Evolutionary conservation across 2,888 invertebrate species (phyloP).

Genomic region (Polyommatus icarus): DNA sequence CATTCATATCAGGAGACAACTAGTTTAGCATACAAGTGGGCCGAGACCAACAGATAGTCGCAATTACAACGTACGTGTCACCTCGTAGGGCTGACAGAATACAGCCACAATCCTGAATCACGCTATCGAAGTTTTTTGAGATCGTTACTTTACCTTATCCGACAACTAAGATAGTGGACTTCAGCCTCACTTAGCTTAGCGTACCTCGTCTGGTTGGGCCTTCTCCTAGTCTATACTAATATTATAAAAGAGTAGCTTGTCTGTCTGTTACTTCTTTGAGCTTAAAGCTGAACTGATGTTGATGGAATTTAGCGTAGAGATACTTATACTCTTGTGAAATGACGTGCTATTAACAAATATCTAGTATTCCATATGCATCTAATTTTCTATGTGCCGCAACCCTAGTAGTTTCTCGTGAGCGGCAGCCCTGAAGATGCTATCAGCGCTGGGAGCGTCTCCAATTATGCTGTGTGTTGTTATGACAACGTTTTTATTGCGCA

Average conservation of each 20-base stretch:
- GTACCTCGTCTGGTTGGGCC: too few relatives aligned
- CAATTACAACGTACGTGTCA: constrained; percentile 79
- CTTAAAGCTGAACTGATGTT: too few relatives aligned
- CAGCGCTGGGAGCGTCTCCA: constrained; percentile 63
- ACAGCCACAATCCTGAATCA: background rate
- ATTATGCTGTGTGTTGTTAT: constrained; percentile 58
- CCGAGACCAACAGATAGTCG: constrained; percentile 61
- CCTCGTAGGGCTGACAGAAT: constrained; percentile 45
- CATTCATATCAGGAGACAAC: constrained; percentile 49
- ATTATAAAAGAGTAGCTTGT: too few relatives aligned
- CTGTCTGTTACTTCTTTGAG: too few relatives aligned
- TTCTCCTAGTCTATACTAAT: too few relatives aligned
- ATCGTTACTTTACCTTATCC: background rate
- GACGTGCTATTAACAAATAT: too few relatives aligned
- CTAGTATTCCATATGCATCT: background rate
- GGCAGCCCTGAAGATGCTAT: constrained; percentile 37
- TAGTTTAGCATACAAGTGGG: constrained; percentile 70
- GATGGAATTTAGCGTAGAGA: too few relatives aligned
- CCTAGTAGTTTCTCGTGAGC: background rate
- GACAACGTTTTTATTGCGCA: constrained; percentile 43
- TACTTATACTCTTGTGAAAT: too few relatives aligned
- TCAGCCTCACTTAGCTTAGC: too few relatives aligned
- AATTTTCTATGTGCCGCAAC: background rate
- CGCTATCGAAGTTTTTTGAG: background rate
- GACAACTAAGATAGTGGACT: too few relatives aligned